A percentile compares a stretch with the other conserved stretches of the same genome.
These are phyloP conservation scores for Nomada ferruginata DNA, from an alignment of 2,888 invertebrate genomes.

Conservation along the genomic window DNA sequence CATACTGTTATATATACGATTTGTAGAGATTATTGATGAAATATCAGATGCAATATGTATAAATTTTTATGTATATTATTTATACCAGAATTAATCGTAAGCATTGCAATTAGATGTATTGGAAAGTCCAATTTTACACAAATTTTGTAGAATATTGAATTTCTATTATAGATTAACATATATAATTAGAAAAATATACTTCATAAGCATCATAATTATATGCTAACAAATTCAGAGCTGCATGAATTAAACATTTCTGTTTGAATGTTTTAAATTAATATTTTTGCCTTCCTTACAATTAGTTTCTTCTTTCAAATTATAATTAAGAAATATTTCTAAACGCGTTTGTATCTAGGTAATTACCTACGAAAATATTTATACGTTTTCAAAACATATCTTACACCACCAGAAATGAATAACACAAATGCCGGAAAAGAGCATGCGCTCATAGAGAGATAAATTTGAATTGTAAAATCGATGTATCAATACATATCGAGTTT, in stretches of 20 bases:
- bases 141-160: conserved; percentile 17
- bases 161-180: conserved; percentile 21
- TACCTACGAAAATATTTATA: no score
- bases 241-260: conserved; percentile 1
- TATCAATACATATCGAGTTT: neutral
- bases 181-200: conserved; percentile 23
- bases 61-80: conserved; percentile 40
- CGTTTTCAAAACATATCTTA: no score
- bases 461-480: neutral
- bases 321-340: no score
- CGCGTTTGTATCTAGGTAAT: no score
- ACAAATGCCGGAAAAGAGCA: neutral
- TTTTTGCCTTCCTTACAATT: neutral
- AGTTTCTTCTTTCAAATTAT: no score
- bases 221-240: conserved; percentile 1
- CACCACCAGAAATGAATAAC: no score
- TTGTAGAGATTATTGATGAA: neutral
- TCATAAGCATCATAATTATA: conserved; percentile 33
- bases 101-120: conserved; percentile 3
- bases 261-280: no score
- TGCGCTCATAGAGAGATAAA: neutral
- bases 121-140: neutral
- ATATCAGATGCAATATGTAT: conserved; percentile 7
- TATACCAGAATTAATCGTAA: conserved; percentile 6
- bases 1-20: no score